A percentile compares a stretch with the other conserved stretches of the same genome.
These are phyloP conservation scores for Xylophagus ater DNA, from an alignment of 2,888 invertebrate genomes.

Conservation along the genomic window DNA sequence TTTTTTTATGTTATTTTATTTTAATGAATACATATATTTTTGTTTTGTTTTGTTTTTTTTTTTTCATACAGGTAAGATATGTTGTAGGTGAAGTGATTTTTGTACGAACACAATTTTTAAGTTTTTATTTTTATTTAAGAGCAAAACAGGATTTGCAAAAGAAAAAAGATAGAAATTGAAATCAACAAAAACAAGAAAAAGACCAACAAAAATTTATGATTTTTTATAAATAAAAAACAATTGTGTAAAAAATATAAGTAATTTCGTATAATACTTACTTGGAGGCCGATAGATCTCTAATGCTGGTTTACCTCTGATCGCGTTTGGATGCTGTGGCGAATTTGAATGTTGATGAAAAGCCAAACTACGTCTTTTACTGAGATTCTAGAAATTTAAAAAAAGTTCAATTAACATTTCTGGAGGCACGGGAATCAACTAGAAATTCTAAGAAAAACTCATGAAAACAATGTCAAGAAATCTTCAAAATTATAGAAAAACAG, in stretches of 20 bases:
- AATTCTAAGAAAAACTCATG: no score
- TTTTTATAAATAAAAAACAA: constrained; percentile 22
- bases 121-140: constrained; percentile 23
- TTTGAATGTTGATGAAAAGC: constrained; percentile 40
- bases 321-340: constrained; percentile 33
- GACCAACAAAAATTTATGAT: constrained; percentile 15
- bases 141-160: constrained; percentile 4
- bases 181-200: constrained; percentile 10
- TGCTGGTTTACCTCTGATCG: constrained; percentile 57
- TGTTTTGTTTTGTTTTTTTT: no score
- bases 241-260: constrained; percentile 14
- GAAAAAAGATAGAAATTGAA: constrained; percentile 3
- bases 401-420: no score
- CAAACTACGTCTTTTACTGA: constrained; percentile 63
- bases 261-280: no score
- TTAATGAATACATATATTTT: no score
- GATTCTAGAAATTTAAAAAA: no score
- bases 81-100: constrained; percentile 1
- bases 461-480: no score
- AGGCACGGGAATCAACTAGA: no score
- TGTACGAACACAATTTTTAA: constrained; percentile 1
- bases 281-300: constrained; percentile 84
- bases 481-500: no score
- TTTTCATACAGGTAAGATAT: constrained; percentile 3
- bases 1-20: neutral